phyloP scores from a whole-genome alignment of 2,888 invertebrate genomes.

The Automeris io region DNA sequence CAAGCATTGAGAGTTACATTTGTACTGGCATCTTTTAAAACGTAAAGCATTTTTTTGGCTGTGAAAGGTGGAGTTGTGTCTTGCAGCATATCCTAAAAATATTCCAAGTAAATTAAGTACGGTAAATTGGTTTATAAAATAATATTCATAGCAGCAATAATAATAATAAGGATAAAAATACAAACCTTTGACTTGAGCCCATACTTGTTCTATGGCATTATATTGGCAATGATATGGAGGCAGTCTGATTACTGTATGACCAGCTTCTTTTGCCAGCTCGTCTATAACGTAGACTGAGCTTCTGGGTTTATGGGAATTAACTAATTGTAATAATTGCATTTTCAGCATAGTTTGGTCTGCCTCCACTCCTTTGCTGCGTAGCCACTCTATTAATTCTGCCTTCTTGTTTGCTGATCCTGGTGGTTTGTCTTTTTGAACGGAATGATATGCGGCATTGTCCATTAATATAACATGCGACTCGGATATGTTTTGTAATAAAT shows the following conservation, averaged over 20 bases:
- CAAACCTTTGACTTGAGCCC: constrained; percentile 10
- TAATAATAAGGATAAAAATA: too few species aligned
- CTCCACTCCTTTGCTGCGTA: constrained; percentile 11
- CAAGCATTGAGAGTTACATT: too few species aligned
- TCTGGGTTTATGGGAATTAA: constrained; percentile 6
- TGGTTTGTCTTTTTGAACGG: constrained; percentile 14
- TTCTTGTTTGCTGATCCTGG: constrained; percentile 13
- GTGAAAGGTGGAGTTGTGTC: too few species aligned
- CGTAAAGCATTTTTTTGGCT: too few species aligned
- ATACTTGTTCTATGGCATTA: constrained; percentile 11
- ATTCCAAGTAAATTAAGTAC: too few species aligned
- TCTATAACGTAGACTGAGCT: constrained; percentile 16
- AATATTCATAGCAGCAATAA: too few species aligned
- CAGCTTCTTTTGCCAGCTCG: constrained; percentile 13
- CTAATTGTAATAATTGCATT: constrained; percentile 12
- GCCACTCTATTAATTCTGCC: constrained; percentile 11
- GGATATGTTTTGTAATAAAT: too few species aligned
- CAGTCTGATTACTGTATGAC: constrained; percentile 14
- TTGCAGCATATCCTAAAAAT: too few species aligned
- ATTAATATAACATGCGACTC: too few species aligned
- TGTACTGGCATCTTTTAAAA: too few species aligned
- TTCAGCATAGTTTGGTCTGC: constrained; percentile 15
- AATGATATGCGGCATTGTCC: constrained; percentile 14
- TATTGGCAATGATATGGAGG: constrained; percentile 12
- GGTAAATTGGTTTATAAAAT: too few species aligned